phyloP scores from a whole-genome alignment of 2,113 vertebrate genomes.

The Hystrix cristata region DNA sequence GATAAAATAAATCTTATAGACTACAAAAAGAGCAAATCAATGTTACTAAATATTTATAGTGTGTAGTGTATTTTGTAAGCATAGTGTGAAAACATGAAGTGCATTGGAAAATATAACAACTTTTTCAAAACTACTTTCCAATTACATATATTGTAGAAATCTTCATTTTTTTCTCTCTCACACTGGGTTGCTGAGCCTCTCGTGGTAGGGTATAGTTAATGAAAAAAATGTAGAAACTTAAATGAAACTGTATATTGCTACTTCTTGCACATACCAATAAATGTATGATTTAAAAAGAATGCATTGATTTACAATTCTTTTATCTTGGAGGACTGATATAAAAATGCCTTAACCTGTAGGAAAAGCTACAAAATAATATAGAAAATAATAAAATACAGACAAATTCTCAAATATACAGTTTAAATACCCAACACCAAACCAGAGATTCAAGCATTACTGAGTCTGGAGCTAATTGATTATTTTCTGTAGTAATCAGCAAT shows the following conservation, averaged over 20 bases:
- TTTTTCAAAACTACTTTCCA: background rate
- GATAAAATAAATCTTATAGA: conserved; percentile 20
- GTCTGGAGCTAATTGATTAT: background rate
- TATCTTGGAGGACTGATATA: background rate
- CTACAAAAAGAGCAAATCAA: conserved; percentile 20
- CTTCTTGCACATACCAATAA: background rate
- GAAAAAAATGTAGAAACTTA: background rate
- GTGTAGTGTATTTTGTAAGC: background rate
- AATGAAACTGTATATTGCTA: background rate
- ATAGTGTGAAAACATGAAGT: background rate
- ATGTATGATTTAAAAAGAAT: background rate
- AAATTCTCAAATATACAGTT: background rate
- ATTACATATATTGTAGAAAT: background rate
- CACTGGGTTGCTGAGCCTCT: background rate
- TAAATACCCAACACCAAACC: fast-evolving
- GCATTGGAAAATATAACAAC: background rate
- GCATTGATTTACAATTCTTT: background rate
- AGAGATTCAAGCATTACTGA: background rate
- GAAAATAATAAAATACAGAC: background rate
- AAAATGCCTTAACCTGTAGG: background rate
- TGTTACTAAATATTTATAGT: conserved; percentile 52
- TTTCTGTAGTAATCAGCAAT: background rate
- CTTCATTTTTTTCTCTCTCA: background rate
- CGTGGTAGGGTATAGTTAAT: background rate
- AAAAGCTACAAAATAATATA: background rate